Evolutionary conservation across 2,888 invertebrate genomes (phyloP).

Genomic region (Caenorhabditis plicata): DNA sequence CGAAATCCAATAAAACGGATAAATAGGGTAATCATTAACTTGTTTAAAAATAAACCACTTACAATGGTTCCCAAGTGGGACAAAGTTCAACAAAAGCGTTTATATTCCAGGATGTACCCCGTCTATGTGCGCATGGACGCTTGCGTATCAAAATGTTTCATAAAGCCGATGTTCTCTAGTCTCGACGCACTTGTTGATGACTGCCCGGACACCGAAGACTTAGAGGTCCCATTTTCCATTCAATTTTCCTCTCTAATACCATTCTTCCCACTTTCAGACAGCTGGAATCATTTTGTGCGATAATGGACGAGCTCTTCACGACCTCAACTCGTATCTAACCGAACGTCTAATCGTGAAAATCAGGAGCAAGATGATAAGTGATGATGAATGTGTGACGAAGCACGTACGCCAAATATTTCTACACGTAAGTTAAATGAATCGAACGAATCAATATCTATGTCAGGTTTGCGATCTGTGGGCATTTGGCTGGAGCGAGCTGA

Average conservation of each 20-base stretch:
- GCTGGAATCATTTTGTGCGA: slow-evolving; percentile 32
- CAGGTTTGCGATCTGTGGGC: slow-evolving; percentile 45
- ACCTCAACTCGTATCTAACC: slow-evolving; percentile 36
- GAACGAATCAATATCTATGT: not conserved
- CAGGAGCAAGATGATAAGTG: slow-evolving; percentile 31
- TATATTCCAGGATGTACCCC: slow-evolving; percentile 41
- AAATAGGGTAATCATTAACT: too few relatives aligned
- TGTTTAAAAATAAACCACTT: too few relatives aligned
- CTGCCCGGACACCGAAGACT: slow-evolving; percentile 39
- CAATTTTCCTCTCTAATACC: not conserved
- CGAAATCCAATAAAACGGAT: too few relatives aligned
- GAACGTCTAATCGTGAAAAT: slow-evolving; percentile 42
- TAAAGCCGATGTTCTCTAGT: slow-evolving; percentile 47
- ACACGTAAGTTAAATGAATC: slow-evolving; percentile 29
- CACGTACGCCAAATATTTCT: slow-evolving; percentile 38
- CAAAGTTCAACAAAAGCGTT: not conserved
- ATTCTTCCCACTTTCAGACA: slow-evolving; percentile 17
- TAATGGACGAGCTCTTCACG: slow-evolving; percentile 31
- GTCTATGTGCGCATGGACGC: slow-evolving; percentile 42
- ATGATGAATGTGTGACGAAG: slow-evolving; percentile 28
- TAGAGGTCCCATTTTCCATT: slow-evolving; percentile 19
- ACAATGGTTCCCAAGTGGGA: too few relatives aligned
- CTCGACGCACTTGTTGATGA: slow-evolving; percentile 44
- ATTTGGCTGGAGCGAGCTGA: slow-evolving; percentile 41
- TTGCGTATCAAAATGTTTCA: slow-evolving; percentile 42